Conservation (phyloP, 2,888 invertebrate genomes). For the Drosophila emarginata region DNA sequence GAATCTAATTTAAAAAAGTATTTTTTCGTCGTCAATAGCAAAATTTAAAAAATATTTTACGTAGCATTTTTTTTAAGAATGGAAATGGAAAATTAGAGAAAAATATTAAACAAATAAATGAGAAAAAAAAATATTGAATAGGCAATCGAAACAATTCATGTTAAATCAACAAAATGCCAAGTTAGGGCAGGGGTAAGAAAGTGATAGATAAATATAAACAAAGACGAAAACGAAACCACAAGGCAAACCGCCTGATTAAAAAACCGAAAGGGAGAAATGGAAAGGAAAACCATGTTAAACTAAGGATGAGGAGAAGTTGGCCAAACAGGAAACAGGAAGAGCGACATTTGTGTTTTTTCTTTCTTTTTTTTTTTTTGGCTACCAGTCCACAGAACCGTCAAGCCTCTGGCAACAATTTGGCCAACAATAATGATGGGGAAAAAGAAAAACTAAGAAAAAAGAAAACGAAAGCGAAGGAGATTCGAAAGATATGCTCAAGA, state of each 20-base stretch:
- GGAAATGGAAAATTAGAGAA: neutral
- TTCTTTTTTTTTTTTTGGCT: conserved; percentile 70
- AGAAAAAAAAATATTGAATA: conserved; percentile 45
- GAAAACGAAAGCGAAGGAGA: conserved; percentile 24
- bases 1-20: too few species aligned
- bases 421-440: neutral
- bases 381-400: conserved; percentile 13
- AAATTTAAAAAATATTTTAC: too few species aligned
- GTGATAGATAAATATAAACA: conserved; percentile 65
- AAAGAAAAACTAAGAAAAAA: conserved; percentile 21
- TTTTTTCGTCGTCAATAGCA: neutral
- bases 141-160: conserved; percentile 74
- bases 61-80: too few species aligned
- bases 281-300: neutral
- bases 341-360: conserved; percentile 74
- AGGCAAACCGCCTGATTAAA: conserved; percentile 60
- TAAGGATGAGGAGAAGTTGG: conserved; percentile 26
- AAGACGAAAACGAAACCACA: conserved; percentile 62
- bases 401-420: conserved; percentile 57
- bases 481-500: conserved; percentile 54
- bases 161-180: conserved; percentile 60
- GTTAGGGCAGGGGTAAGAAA: neutral
- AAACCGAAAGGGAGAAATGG: conserved; percentile 20
- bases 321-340: conserved; percentile 67
- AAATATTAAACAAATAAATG: conserved; percentile 3